Conservation (phyloP, 2,113 vertebrate genomes). For the Heliornis fulica region DNA sequence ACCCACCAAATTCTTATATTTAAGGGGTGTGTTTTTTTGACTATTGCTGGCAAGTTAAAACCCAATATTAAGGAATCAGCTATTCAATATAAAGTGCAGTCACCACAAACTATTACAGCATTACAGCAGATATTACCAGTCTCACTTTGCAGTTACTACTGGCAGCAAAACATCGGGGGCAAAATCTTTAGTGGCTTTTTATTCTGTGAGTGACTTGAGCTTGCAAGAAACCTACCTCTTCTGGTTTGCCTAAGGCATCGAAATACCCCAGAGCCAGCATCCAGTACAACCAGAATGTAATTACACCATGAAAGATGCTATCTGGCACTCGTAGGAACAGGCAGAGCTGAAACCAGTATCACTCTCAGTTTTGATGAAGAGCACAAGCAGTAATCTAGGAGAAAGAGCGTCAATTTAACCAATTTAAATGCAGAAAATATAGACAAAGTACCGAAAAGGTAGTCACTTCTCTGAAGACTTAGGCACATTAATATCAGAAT, state of each 20-base stretch:
- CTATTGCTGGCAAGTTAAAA: background rate
- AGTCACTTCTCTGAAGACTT: background rate
- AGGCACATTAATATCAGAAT: background rate
- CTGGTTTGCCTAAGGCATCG: constrained; percentile 18
- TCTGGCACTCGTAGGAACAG: background rate
- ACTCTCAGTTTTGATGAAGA: background rate
- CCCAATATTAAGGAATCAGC: background rate
- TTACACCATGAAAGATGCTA: background rate
- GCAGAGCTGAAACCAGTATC: background rate
- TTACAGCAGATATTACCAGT: background rate
- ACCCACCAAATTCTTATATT: background rate
- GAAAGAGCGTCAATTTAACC: background rate
- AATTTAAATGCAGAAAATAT: background rate
- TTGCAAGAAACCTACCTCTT: background rate
- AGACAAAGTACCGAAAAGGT: background rate
- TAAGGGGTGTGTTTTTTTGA: background rate
- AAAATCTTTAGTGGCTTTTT: constrained; percentile 39
- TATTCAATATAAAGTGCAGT: background rate
- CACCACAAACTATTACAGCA: background rate
- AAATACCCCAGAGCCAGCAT: background rate
- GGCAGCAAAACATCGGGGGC: constrained; percentile 4
- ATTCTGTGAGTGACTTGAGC: background rate
- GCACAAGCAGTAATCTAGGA: background rate
- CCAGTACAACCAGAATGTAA: constrained; percentile 20
- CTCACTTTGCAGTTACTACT: background rate